A percentile compares a stretch with the other conserved stretches of the same genome.
Conservation (phyloP, 1,140 invertebrate genomes). For the Nylanderia fulva region DNA sequence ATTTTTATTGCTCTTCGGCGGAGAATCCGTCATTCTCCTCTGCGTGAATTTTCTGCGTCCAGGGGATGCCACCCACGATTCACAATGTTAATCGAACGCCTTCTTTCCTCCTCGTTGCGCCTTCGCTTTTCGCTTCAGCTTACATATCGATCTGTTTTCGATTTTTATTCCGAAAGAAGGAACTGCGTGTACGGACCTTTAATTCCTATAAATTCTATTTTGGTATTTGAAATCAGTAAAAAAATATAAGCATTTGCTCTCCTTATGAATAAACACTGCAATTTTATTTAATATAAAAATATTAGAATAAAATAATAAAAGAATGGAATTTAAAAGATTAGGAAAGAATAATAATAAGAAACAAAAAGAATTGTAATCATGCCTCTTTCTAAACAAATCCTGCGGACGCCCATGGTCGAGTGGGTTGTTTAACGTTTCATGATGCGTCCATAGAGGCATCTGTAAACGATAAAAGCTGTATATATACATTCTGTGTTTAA, state of each 20-base stretch:
- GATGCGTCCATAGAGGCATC: background rate
- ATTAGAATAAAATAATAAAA: no score
- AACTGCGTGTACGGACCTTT: background rate
- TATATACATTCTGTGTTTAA: background rate
- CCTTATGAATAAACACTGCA: no score
- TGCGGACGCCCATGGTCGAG: no score
- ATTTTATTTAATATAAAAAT: no score
- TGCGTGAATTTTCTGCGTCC: constrained; percentile 18
- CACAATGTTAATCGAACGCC: constrained; percentile 21
- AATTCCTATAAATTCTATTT: background rate
- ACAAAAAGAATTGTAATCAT: no score
- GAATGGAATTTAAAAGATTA: no score
- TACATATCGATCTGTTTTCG: background rate
- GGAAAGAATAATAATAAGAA: no score
- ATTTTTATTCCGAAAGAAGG: background rate
- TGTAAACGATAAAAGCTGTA: constrained; percentile 36
- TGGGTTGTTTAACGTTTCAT: background rate
- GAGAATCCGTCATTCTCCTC: constrained; percentile 25
- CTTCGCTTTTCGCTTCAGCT: background rate
- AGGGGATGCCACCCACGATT: constrained; percentile 32
- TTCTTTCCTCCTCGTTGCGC: background rate
- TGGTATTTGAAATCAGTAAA: no score
- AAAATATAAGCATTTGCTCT: no score
- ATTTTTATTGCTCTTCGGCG: constrained; percentile 67
- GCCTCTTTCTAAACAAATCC: no score